Percentiles rank a stretch among this genome's conserved stretches.
phyloP scores from a whole-genome alignment of 2,797 vertebrate species.

The Neolamprologus multifasciatus region DNA sequence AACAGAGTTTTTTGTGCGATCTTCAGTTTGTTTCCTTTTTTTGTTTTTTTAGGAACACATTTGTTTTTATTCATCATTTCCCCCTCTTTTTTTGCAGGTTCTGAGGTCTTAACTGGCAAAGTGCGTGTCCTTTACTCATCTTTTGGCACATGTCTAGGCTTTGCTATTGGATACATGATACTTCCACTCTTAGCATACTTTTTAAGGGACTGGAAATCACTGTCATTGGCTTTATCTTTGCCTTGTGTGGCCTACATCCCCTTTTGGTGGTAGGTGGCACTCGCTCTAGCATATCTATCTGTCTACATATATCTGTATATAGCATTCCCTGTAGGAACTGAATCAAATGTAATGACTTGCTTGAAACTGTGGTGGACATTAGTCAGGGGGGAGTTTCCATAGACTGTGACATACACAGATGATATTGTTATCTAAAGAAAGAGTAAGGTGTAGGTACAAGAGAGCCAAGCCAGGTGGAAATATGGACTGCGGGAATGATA shows the following conservation, averaged over 20 bases:
- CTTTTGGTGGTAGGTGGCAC: slow-evolving; percentile 80
- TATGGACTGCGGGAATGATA: neutral
- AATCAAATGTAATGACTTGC: neutral
- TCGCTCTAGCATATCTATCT: neutral
- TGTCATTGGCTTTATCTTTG: slow-evolving; percentile 73
- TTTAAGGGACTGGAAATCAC: slow-evolving; percentile 80
- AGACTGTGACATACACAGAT: neutral
- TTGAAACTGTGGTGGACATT: neutral
- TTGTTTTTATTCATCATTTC: neutral
- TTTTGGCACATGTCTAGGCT: slow-evolving; percentile 77
- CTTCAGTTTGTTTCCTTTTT: neutral
- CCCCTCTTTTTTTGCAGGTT: slow-evolving; percentile 61
- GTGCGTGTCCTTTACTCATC: slow-evolving; percentile 81
- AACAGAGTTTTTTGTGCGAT: neutral
- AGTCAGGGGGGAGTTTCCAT: neutral
- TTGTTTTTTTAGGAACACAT: neutral
- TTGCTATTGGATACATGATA: slow-evolving; percentile 81
- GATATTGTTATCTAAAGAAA: fast-evolving
- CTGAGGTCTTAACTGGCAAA: slow-evolving; percentile 81
- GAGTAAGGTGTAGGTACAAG: fast-evolving
- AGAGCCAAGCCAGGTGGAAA: neutral
- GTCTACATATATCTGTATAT: neutral
- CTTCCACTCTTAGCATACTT: slow-evolving; percentile 83
- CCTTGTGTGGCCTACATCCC: slow-evolving; percentile 73
- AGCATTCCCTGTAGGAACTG: neutral